Evolutionary conservation across 2,797 vertebrate species (phyloP), one percentile per base, ranked within the genome.

Genomic region (Cossypha polioptera): DNA sequence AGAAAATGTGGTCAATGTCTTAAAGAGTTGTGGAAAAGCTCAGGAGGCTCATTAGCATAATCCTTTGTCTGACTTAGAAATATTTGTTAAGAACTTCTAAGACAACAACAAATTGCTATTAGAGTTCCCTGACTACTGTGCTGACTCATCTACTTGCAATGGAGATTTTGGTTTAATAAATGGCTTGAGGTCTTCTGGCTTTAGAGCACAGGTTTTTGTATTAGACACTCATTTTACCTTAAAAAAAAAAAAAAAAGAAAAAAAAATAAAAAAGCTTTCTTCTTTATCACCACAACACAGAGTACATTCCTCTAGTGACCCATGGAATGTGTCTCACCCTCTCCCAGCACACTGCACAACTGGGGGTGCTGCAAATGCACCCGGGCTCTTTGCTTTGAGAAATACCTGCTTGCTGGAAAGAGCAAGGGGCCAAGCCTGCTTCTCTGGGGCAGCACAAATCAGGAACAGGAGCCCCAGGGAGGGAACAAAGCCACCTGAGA

Each of bases 71-170:
- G 54, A 69, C 35, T 72, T 47, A 15, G 54, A 86, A 91, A 68
- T 69, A 19, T 91, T 92, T 96, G 57, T 61, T 65, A 83, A 65
- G 61, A 91, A 51, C 72, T 62, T 73, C 74, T 76, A 25, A 79
- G 87, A 59, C 33, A 73, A 53, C 11, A 80, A 35, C 66, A 47
- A 78, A 40, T 29, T 75, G 38, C 53, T 50, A 2, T 35, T 63
- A 38, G 43, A 67, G 31, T 43, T 72, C 53, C 42, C n/a, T 47
- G 51, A 19, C 65, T 83, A 42, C 57, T 72, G 45, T n/a, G 33
- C 45, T 76, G 67, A 45, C 59, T 86, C 17, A 11, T 42, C 43
- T 42, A 10, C 31, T 89, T 53, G 25, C 31, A 47, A 1, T 3
- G 24, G 1, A 42, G 26, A 38, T 28, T 77, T 57, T 57, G 13